These are phyloP conservation scores for Calliscelio sp. DNA, from an alignment of 2,888 invertebrate genomes.

Conservation along the genomic window DNA sequence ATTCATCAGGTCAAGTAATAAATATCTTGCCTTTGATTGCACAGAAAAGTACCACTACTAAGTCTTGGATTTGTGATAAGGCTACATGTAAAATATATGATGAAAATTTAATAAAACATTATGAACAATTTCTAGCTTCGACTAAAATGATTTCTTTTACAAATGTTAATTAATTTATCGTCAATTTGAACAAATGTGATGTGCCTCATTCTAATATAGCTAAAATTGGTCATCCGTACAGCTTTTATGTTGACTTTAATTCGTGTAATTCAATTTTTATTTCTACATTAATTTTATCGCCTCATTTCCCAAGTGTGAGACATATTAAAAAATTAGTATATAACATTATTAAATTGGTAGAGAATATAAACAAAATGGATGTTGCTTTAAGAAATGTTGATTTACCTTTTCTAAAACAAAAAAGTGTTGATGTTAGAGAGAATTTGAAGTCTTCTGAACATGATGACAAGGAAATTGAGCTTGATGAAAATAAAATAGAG, in stretches of 20 bases:
- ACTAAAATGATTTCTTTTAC: background rate
- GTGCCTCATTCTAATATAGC: conserved; percentile 10
- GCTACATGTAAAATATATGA: conserved; percentile 24
- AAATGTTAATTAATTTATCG: conserved; percentile 4
- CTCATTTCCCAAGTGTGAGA: conserved; percentile 18
- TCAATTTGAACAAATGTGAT: background rate
- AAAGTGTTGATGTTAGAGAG: background rate
- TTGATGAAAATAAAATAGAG: conserved; percentile 68
- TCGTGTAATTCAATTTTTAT: conserved; percentile 36
- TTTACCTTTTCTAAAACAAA: conserved; percentile 15
- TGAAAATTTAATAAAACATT: conserved; percentile 21
- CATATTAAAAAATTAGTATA: conserved; percentile 41
- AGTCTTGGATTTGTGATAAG: conserved; percentile 29
- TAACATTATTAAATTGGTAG: background rate
- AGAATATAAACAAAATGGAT: conserved; percentile 3
- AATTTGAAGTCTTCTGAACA: conserved; percentile 14
- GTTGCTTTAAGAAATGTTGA: conserved; percentile 6
- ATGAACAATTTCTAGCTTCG: conserved; percentile 7
- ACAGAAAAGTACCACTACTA: background rate
- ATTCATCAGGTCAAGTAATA: conserved; percentile 2
- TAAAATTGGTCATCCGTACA: conserved; percentile 36
- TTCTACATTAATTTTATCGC: conserved; percentile 46
- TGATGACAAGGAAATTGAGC: conserved; percentile 44
- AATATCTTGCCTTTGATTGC: conserved; percentile 1
- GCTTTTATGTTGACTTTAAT: conserved; percentile 43